Conservation (phyloP, 2,888 invertebrate genomes). For the Formica aserva region DNA sequence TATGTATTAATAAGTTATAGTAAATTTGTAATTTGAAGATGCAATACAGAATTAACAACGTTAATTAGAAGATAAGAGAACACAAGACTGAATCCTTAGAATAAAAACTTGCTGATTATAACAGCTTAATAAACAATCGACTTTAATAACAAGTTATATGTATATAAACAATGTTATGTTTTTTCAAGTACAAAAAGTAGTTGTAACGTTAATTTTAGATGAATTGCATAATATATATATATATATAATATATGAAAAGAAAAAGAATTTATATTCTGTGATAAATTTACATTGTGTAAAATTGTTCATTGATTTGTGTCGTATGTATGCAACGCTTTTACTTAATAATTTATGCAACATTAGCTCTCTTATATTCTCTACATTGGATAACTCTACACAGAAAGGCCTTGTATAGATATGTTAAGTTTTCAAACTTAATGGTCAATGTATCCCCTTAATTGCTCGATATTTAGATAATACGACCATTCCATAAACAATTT, state of each 20-base stretch:
- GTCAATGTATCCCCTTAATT: slow-evolving; percentile 39
- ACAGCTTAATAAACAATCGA: slow-evolving; percentile 17
- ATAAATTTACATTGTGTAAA: slow-evolving; percentile 29
- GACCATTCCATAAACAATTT: slow-evolving; percentile 47
- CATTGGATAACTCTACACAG: slow-evolving; percentile 53
- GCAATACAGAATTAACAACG: slow-evolving; percentile 51
- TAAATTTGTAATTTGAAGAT: slow-evolving; percentile 53
- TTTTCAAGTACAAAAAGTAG: background rate
- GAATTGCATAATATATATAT: slow-evolving; percentile 27
- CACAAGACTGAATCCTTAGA: slow-evolving; percentile 27
- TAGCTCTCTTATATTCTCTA: slow-evolving; percentile 41
- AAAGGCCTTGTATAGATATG: slow-evolving; percentile 69
- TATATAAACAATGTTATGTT: slow-evolving; percentile 33
- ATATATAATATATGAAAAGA: slow-evolving; percentile 18
- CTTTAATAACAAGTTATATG: slow-evolving; percentile 22
- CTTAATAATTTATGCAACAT: slow-evolving; percentile 52
- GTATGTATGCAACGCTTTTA: slow-evolving; percentile 30
- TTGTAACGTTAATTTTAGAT: background rate
- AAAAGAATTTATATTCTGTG: slow-evolving; percentile 20
- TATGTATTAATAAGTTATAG: slow-evolving; percentile 34
- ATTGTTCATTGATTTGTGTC: slow-evolving; percentile 31
- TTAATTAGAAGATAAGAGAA: slow-evolving; percentile 36
- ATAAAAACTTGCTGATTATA: background rate
- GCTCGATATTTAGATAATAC: slow-evolving; percentile 54
- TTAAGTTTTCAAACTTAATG: slow-evolving; percentile 57